phyloP scores from a whole-genome alignment of 2,113 vertebrate species.

The Muscicapa adusta region DNA sequence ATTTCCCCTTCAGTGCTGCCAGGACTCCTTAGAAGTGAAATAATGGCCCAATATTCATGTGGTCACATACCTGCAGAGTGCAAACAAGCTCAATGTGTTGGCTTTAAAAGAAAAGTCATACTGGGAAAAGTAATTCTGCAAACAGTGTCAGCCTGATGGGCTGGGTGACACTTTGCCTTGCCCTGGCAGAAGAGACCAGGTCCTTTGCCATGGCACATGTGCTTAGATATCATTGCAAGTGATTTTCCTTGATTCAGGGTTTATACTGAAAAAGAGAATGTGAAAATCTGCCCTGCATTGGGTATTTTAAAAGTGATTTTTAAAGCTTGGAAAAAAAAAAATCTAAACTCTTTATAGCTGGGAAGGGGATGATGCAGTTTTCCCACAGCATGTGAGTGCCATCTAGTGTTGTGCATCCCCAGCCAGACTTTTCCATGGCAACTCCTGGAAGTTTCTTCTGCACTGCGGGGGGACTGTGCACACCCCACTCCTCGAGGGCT shows the following conservation, averaged over 20 bases:
- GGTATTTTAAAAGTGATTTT: constrained; percentile 5
- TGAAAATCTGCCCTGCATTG: constrained; percentile 6
- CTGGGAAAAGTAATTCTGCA: constrained; percentile 19
- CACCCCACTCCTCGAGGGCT: not conserved
- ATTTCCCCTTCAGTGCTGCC: not conserved
- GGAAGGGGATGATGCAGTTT: not conserved
- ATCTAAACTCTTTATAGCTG: not conserved
- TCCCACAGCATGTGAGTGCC: constrained; percentile 57
- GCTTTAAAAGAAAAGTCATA: not conserved
- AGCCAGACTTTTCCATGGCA: not conserved
- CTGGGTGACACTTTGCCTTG: not conserved
- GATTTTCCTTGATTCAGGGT: not conserved
- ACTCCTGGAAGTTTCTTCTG: not conserved
- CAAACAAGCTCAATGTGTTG: not conserved
- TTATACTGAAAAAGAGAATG: constrained; percentile 1
- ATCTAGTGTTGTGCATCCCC: constrained; percentile 53
- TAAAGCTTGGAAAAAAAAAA: not conserved
- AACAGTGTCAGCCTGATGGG: not conserved
- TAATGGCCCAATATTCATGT: not conserved
- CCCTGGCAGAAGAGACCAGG: not conserved
- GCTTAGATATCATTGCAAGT: not conserved
- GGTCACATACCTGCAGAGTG: not conserved
- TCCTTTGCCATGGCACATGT: not conserved
- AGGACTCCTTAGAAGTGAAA: not conserved
- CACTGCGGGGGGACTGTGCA: rapidly evolving